Conservation (phyloP, 2,797 vertebrate genomes). For the Nyctalus aviator region DNA sequence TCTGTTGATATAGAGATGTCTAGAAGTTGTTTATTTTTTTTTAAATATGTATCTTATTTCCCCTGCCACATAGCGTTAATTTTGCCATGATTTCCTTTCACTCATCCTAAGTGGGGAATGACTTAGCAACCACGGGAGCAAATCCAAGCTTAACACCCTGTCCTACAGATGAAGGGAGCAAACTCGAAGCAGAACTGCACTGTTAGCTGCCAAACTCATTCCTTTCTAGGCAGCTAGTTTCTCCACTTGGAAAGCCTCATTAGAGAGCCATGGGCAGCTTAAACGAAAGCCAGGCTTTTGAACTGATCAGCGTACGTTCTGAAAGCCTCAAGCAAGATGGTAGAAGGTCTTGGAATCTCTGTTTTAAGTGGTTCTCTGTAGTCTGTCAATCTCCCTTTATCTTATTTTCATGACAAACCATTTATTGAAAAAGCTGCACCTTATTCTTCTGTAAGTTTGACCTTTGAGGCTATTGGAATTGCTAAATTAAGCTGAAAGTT, state of each 20-base stretch:
- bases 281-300: constrained; percentile 31
- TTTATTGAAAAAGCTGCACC: not conserved
- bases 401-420: not conserved
- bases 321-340: constrained; percentile 20
- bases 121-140: not conserved
- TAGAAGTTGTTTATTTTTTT: not conserved
- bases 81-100: constrained; percentile 31
- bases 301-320: not conserved
- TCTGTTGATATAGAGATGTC: constrained; percentile 1
- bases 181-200: not conserved
- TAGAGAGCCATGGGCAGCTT: not conserved
- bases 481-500: not conserved
- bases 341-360: constrained; percentile 5
- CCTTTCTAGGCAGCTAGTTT: not conserved
- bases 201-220: not conserved
- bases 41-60: not conserved
- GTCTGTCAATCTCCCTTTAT: not conserved
- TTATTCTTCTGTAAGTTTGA: constrained; percentile 12
- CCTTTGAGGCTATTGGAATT: not conserved
- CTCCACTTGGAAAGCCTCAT: not conserved
- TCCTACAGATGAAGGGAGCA: not conserved
- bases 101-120: constrained; percentile 7
- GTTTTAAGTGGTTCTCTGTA: not conserved
- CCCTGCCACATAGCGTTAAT: not conserved
- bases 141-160: not conserved